These are phyloP conservation scores for Plutomurus gul DNA, from an alignment of 1,140 invertebrate species.

Conservation along the genomic window DNA sequence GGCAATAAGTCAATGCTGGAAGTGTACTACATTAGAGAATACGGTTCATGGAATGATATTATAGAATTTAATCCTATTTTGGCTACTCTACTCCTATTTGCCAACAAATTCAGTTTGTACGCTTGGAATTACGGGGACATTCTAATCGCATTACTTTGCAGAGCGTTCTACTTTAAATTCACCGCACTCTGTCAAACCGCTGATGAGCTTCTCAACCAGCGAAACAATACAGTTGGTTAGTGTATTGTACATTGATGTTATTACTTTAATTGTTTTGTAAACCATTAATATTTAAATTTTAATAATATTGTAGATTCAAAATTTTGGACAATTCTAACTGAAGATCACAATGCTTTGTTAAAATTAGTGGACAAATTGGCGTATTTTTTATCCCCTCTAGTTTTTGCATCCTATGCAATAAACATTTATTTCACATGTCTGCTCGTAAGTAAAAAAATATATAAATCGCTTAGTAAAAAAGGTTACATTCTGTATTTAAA, in stretches of 20 bases:
- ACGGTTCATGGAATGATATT: neutral
- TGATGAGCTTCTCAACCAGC: neutral
- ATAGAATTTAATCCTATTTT: slow-evolving; percentile 23
- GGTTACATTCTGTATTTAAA: neutral
- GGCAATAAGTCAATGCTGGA: neutral
- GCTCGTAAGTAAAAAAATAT: slow-evolving; percentile 24
- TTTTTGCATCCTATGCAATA: slow-evolving; percentile 27
- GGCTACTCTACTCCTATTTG: slow-evolving; percentile 23
- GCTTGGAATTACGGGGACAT: slow-evolving; percentile 46
- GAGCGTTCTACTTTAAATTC: slow-evolving; percentile 32
- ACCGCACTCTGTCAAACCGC: neutral
- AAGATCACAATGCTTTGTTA: slow-evolving; percentile 10
- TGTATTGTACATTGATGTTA: neutral
- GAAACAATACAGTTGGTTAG: neutral
- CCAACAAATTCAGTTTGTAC: slow-evolving; percentile 40
- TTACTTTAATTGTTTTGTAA: neutral
- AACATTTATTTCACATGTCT: slow-evolving; percentile 42
- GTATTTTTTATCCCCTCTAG: slow-evolving; percentile 1
- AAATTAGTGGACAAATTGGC: neutral
- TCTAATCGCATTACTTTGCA: slow-evolving; percentile 24
- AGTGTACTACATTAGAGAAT: slow-evolving; percentile 25
- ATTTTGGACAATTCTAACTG: neutral
- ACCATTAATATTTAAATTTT: neutral
- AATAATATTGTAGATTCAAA: neutral
- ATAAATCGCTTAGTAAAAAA: neutral